phyloP scores from a whole-genome alignment of 2,888 invertebrate species.

The Carterocephalus palaemon region DNA sequence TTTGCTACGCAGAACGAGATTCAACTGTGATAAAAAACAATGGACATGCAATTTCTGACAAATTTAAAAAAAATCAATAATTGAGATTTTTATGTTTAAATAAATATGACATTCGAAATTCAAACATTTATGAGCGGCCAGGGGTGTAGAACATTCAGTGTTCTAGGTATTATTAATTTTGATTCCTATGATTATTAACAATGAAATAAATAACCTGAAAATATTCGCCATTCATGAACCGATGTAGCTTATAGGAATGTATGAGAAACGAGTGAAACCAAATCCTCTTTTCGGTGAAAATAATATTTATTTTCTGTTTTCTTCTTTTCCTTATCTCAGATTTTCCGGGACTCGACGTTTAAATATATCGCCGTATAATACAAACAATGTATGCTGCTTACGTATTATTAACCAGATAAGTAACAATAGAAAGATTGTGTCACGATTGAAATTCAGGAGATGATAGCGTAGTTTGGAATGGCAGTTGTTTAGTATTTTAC shows the following conservation, averaged over 20 bases:
- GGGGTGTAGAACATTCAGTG: not conserved
- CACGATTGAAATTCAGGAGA: conserved; percentile 52
- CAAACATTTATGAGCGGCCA: no score
- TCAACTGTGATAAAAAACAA: no score
- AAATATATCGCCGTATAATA: conserved; percentile 10
- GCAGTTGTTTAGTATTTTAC: conserved; percentile 55
- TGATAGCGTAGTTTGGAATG: conserved; percentile 44
- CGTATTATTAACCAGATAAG: conserved; percentile 22
- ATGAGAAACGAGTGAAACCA: conserved; percentile 11
- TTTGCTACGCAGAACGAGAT: no score
- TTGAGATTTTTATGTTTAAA: no score
- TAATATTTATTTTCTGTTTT: conserved; percentile 19
- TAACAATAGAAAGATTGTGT: conserved; percentile 22
- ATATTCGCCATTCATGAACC: conserved; percentile 2
- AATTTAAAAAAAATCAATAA: no score
- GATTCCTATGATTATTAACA: no score
- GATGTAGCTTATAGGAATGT: conserved; percentile 6
- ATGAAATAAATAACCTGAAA: no score
- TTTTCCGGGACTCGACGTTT: not conserved
- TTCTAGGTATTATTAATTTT: not conserved
- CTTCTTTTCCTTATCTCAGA: conserved; percentile 16
- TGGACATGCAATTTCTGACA: no score
- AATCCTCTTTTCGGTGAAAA: conserved; percentile 14
- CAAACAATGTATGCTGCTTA: conserved; percentile 4
- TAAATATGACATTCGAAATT: no score